Evolutionary conservation across 92 coral and sea anemone genomes (phyloP), one percentile per base, ranked within the genome.

Genomic region (Porites divaricata): DNA sequence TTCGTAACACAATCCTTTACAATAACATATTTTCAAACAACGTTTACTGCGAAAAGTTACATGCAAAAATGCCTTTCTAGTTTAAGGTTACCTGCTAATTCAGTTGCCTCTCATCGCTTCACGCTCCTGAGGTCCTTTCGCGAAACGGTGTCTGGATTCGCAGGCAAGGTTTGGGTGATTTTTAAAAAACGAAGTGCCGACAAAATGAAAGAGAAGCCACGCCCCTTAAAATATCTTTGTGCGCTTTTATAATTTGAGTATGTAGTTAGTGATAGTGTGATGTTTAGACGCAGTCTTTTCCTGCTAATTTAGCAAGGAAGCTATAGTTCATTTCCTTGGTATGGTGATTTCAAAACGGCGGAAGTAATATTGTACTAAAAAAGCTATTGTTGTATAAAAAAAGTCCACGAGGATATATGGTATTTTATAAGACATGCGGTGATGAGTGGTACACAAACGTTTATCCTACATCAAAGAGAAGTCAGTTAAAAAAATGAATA

Each of bases 271-370:
- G 56, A 54, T 25, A 48, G 20, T 7, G 26, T 45, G 65, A 52
- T 8, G 76, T 20, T 28, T 24, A 54, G 28, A 11, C 74, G 45
- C 28, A 1, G 19, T 9, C 35, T 20, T 77, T 61, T 77, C 81
- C 81, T 80, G 19, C 52, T 35, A 17, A 58, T 56, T 69, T 80
- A 45, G 85, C 48, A 20, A 17, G 53, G 58, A 70, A 80, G 81
- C 67, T 70, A 3, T 53, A 20, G 26, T 56, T 68, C 74, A 56
- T 80, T 35, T 79, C 65, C 50, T 79, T 19, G 15, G 23, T 4
- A 68, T 56, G 85, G 76, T 69, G 58, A 80, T 69, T 35, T 52
- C 12, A 58, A 49, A 53, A 69, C 76, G 53, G 85, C 85, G 68
- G 85, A 68, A 52, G 76, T 41, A 70, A 48, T n/a, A n/a, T 13